Percentiles rank a stretch among this genome's conserved stretches.
These are phyloP conservation scores for Drosophila aff. DNA, from an alignment of 1,140 invertebrate genomes.

Conservation along the genomic window DNA sequence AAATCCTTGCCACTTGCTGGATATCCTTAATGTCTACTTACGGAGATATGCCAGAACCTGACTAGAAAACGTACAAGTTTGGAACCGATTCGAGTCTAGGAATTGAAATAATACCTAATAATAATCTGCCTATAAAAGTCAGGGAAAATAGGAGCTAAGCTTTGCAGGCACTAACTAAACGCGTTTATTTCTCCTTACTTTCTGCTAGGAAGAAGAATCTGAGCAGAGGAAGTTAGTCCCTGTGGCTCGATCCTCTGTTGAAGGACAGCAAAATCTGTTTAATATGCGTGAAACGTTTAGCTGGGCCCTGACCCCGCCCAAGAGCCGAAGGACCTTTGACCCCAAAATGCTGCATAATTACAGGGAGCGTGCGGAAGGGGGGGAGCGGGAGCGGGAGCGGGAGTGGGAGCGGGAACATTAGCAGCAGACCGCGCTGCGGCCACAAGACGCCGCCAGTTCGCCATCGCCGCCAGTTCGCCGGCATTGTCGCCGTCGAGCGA, in stretches of 20 bases:
- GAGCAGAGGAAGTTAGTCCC: not conserved
- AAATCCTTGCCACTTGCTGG: too few species aligned
- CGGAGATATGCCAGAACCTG: not conserved
- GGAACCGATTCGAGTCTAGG: not conserved
- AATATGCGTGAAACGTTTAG: constrained; percentile 75
- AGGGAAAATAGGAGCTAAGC: not conserved
- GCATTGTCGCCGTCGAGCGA: constrained; percentile 31
- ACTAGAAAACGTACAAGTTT: not conserved
- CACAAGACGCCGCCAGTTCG: constrained; percentile 65
- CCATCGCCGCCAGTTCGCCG: constrained; percentile 25
- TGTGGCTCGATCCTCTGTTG: not conserved
- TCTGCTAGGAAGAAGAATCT: not conserved
- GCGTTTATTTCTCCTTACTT: not conserved
- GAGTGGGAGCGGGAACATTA: not conserved
- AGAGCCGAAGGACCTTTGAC: constrained; percentile 42
- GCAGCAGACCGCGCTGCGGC: constrained; percentile 71
- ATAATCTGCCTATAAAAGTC: not conserved
- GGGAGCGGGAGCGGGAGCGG: too few species aligned
- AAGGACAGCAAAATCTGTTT: constrained; percentile 32
- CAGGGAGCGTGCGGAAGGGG: constrained; percentile 12
- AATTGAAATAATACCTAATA: too few species aligned
- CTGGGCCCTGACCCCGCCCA: constrained; percentile 4
- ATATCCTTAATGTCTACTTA: too few species aligned
- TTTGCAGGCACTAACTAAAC: too few species aligned
- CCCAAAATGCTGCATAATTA: constrained; percentile 82